Conservation (phyloP, 2,888 invertebrate genomes). For the Drosophila buzzatii region DNA sequence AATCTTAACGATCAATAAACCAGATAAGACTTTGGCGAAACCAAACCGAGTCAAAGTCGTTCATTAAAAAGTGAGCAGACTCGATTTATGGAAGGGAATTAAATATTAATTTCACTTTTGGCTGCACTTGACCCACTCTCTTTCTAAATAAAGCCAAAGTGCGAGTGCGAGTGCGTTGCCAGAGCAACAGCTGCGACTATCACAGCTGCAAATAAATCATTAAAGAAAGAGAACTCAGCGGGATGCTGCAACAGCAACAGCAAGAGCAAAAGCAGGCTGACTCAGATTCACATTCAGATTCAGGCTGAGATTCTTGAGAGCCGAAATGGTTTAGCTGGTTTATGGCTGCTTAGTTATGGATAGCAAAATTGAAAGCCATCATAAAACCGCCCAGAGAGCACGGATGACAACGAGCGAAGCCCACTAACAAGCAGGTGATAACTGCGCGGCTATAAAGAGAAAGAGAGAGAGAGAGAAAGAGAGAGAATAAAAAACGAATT, state of each 20-base stretch:
- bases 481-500: slow-evolving; percentile 47
- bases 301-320: slow-evolving; percentile 14
- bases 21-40: neutral
- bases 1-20: neutral
- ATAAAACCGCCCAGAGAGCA: slow-evolving; percentile 51
- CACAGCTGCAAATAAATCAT: slow-evolving; percentile 68
- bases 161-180: slow-evolving; percentile 22
- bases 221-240: slow-evolving; percentile 73
- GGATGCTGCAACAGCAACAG: slow-evolving; percentile 47
- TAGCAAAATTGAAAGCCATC: slow-evolving; percentile 63
- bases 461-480: too few species aligned
- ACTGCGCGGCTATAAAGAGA: neutral
- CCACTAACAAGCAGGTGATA: slow-evolving; percentile 42
- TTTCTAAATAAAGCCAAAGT: slow-evolving; percentile 50
- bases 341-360: slow-evolving; percentile 60
- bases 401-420: slow-evolving; percentile 13
- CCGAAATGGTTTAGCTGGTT: neutral
- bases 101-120: slow-evolving; percentile 80
- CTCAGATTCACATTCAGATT: slow-evolving; percentile 22
- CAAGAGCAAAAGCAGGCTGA: slow-evolving; percentile 15
- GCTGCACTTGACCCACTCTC: slow-evolving; percentile 80
- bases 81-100: slow-evolving; percentile 38
- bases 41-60: neutral
- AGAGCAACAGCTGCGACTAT: slow-evolving; percentile 10
- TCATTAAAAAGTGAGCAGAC: slow-evolving; percentile 1